Percentiles rank a stretch among this genome's conserved stretches.
Evolutionary conservation across 2,888 invertebrate species (phyloP).

Genomic region (Crematogaster levior): DNA sequence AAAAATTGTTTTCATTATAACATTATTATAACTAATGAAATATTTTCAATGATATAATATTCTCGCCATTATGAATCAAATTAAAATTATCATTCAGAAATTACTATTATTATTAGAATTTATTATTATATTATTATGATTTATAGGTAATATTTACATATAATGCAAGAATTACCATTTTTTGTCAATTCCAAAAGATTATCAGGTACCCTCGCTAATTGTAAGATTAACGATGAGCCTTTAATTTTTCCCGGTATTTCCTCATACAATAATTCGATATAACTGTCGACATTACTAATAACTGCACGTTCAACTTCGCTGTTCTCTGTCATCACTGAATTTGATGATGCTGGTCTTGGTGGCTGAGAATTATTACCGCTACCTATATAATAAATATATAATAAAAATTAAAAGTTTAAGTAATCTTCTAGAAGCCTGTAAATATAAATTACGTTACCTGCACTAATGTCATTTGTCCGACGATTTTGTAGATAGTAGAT

Average conservation of each 20-base stretch:
- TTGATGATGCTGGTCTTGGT: conserved; percentile 82
- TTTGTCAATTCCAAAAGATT: conserved; percentile 97
- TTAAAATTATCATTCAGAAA: background rate
- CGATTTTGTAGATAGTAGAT: conserved; percentile 95
- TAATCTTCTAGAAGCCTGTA: background rate
- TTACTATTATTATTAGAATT: too few relatives aligned
- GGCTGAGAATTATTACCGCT: conserved; percentile 75
- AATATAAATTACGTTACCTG: conserved; percentile 44
- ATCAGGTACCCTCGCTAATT: conserved; percentile 96
- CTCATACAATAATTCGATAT: conserved; percentile 98
- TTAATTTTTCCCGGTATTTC: conserved; percentile 96
- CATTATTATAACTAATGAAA: background rate
- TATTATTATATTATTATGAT: too few relatives aligned
- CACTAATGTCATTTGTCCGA: conserved; percentile 84
- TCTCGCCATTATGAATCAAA: background rate
- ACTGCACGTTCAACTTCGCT: conserved; percentile 88
- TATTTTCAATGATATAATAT: background rate
- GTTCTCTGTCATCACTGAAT: conserved; percentile 78
- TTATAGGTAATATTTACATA: too few relatives aligned
- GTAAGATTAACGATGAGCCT: conserved; percentile 96
- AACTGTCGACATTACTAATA: conserved; percentile 95
- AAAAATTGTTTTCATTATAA: conserved; percentile 53
- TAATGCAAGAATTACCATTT: conserved; percentile 90
- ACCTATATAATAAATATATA: conserved; percentile 52
- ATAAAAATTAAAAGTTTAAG: conserved; percentile 21